Evolutionary conservation across 2,113 vertebrate species (phyloP).

Genomic region (Micronisus gabar): DNA sequence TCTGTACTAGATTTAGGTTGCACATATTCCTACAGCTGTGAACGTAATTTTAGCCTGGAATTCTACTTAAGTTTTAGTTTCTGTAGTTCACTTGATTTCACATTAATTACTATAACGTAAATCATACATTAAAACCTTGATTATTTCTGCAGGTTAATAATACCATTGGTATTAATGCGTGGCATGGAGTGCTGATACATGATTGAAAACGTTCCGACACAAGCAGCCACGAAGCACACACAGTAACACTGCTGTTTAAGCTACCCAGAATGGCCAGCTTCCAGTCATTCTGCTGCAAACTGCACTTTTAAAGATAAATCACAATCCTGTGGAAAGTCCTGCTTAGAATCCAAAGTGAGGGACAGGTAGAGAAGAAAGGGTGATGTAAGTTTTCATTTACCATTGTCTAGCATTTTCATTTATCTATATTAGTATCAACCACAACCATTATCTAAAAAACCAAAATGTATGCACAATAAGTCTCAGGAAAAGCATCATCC

Average conservation of each 20-base stretch:
- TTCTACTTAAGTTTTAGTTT: neutral
- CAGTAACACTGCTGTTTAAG: neutral
- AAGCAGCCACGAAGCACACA: neutral
- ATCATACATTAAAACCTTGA: neutral
- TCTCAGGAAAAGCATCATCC: neutral
- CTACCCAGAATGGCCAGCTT: neutral
- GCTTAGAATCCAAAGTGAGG: neutral
- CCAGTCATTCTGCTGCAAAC: neutral
- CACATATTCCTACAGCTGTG: neutral
- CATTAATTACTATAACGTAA: neutral
- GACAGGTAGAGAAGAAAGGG: neutral
- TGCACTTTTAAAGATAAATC: neutral
- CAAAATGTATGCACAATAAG: fast-evolving
- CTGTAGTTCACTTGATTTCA: neutral
- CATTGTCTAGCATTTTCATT: too few species aligned
- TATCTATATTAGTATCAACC: fast-evolving
- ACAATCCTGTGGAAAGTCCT: neutral
- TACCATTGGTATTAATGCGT: fast-evolving
- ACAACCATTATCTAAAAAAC: fast-evolving
- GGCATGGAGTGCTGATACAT: neutral
- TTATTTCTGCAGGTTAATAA: neutral
- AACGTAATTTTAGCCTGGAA: neutral
- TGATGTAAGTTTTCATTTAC: neutral
- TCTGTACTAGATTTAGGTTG: neutral
- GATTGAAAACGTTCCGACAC: fast-evolving